Percentiles rank a stretch among this genome's conserved stretches.
These are phyloP conservation scores for Halcyon leucocephala DNA, from an alignment of 2,797 vertebrate species.

Conservation along the genomic window DNA sequence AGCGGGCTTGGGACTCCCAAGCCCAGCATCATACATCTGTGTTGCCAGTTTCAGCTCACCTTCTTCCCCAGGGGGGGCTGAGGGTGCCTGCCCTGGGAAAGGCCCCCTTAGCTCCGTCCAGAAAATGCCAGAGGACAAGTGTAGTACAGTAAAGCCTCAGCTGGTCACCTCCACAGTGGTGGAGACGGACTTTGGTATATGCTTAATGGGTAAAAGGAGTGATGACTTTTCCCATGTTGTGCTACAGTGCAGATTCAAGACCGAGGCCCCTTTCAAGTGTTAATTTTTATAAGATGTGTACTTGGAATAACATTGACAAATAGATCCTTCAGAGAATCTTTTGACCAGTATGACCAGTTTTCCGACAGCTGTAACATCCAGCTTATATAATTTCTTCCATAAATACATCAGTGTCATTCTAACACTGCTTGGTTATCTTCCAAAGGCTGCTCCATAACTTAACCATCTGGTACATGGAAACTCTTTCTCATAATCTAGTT, in stretches of 20 bases:
- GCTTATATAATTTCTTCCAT: not conserved
- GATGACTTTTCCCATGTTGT: accelerated
- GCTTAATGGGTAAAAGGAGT: accelerated
- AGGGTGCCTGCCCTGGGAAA: not conserved
- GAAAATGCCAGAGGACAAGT: not conserved
- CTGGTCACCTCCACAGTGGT: not conserved
- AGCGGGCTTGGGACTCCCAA: accelerated
- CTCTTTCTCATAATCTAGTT: not conserved
- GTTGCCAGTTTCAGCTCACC: accelerated
- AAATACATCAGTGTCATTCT: not conserved
- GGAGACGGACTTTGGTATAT: not conserved
- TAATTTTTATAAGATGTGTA: not conserved
- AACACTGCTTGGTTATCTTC: not conserved
- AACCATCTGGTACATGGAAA: not conserved
- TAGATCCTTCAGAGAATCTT: not conserved
- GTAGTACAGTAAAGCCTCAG: not conserved
- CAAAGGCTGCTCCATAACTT: not conserved
- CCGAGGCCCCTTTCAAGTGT: not conserved
- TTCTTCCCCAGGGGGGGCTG: not conserved
- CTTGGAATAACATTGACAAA: not conserved
- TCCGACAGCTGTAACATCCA: not conserved
- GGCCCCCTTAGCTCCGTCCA: no score
- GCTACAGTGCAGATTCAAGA: not conserved
- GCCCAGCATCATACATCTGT: accelerated
- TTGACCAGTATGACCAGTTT: not conserved